Evolutionary conservation across 2,888 invertebrate genomes (phyloP).

Genomic region (Aphelenchoides bicaudatus): DNA sequence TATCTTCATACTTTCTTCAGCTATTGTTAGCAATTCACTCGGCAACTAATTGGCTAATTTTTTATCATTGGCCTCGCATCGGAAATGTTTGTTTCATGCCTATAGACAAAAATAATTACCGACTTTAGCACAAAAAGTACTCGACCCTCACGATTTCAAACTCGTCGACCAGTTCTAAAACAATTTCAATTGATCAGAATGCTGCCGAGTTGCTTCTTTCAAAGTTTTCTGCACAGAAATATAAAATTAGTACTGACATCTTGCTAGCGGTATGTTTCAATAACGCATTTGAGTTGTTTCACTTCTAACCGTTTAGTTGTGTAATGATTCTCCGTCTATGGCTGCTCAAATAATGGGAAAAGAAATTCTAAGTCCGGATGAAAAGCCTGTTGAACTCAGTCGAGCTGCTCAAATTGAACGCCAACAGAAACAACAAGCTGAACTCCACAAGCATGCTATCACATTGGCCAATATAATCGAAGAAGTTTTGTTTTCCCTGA

Average conservation of each 20-base stretch:
- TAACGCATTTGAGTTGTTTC: constrained; percentile 22
- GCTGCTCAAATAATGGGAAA: constrained; percentile 24
- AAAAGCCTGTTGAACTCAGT: not conserved
- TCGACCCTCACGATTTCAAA: constrained; percentile 37
- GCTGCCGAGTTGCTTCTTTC: constrained; percentile 31
- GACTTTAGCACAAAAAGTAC: constrained; percentile 28
- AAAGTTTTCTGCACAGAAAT: constrained; percentile 28
- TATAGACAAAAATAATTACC: not conserved
- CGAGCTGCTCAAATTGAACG: constrained; percentile 11
- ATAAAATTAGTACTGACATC: constrained; percentile 32
- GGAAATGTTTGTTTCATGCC: constrained; percentile 4
- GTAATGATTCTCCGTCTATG: constrained; percentile 35
- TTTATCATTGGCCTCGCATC: constrained; percentile 49
- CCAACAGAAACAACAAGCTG: constrained; percentile 18
- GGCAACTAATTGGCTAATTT: constrained; percentile 60
- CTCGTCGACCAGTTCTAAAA: constrained; percentile 32
- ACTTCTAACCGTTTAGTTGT: too few species aligned
- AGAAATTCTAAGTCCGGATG: constrained; percentile 19
- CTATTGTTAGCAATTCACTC: constrained; percentile 53
- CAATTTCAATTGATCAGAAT: constrained; percentile 30
- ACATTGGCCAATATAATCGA: constrained; percentile 33
- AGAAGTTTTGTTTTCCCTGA: constrained; percentile 24
- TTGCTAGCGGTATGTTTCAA: constrained; percentile 25
- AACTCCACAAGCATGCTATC: constrained; percentile 21
- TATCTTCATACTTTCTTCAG: constrained; percentile 55